These are phyloP conservation scores for Pimephales promelas DNA, from an alignment of 2,113 vertebrate species.

Conservation along the genomic window DNA sequence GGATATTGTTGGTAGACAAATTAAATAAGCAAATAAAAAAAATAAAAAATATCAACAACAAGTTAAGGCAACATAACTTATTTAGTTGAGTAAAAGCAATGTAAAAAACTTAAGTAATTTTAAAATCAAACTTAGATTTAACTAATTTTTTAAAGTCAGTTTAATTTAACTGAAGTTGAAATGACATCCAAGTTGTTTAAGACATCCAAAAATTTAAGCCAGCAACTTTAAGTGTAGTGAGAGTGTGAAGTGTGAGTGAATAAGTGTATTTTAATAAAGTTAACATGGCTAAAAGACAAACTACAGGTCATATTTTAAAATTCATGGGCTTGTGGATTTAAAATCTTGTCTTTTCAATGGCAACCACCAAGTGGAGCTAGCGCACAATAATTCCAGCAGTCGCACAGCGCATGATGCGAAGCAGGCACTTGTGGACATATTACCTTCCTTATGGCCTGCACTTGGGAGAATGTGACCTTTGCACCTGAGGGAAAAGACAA, in stretches of 20 bases:
- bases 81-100: no score
- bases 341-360: not conserved
- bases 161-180: no score
- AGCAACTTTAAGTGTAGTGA: not conserved
- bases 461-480: slow-evolving; percentile 41
- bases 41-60: no score
- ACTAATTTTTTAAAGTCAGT: no score
- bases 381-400: slow-evolving; percentile 20
- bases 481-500: slow-evolving; percentile 39
- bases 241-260: not conserved
- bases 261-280: not conserved
- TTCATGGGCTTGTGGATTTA: not conserved
- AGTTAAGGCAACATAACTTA: no score
- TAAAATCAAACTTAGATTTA: no score
- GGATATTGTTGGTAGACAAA: not conserved
- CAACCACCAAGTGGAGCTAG: slow-evolving; percentile 46
- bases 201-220: no score
- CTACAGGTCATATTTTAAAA: no score
- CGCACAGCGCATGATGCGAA: not conserved
- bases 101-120: no score
- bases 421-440: not conserved
- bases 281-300: not conserved
- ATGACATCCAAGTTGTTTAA: no score
- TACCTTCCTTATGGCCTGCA: slow-evolving; percentile 36
- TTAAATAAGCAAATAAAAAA: not conserved